Conservation (phyloP, 30 jellyfish, hydroid and myxozoan species). For the Clytia hemisphaerica region DNA sequence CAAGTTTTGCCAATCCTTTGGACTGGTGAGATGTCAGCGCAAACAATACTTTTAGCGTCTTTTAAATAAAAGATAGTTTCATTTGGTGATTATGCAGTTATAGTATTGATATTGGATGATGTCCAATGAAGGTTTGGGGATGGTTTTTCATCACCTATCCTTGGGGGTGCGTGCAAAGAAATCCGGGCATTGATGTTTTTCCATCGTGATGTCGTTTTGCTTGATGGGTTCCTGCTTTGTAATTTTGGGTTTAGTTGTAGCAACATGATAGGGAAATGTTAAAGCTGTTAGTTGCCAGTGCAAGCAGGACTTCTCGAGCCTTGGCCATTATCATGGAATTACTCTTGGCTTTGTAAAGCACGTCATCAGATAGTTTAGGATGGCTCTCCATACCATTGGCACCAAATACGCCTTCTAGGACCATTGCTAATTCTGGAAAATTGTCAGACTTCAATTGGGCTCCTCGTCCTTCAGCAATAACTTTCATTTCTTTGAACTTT, state of each 20-base stretch:
- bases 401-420: slow-evolving; percentile 1
- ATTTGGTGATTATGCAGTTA: not conserved
- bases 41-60: not conserved
- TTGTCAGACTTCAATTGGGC: slow-evolving; percentile 2
- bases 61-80: not conserved
- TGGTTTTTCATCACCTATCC: not conserved
- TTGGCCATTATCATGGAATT: not conserved
- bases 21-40: not conserved
- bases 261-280: slow-evolving; percentile 1
- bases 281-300: not conserved
- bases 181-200: slow-evolving; percentile 7
- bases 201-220: slow-evolving; percentile 19
- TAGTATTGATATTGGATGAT: not conserved
- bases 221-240: slow-evolving; percentile 9
- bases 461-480: not conserved
- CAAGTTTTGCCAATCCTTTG: slow-evolving; percentile 1
- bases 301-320: slow-evolving; percentile 1
- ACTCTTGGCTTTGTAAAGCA: slow-evolving; percentile 6
- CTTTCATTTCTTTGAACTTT: slow-evolving; percentile 1
- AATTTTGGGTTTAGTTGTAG: slow-evolving; percentile 4
- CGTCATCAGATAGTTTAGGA: not conserved
- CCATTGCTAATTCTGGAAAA: slow-evolving; percentile 4
- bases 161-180: slow-evolving; percentile 11
- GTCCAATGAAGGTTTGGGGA: slow-evolving; percentile 7
- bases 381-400: slow-evolving; percentile 8